Evolutionary conservation across 2,113 vertebrate species (phyloP), one percentile per base, ranked within the genome.

Genomic region (Vulpes vulpes): DNA sequence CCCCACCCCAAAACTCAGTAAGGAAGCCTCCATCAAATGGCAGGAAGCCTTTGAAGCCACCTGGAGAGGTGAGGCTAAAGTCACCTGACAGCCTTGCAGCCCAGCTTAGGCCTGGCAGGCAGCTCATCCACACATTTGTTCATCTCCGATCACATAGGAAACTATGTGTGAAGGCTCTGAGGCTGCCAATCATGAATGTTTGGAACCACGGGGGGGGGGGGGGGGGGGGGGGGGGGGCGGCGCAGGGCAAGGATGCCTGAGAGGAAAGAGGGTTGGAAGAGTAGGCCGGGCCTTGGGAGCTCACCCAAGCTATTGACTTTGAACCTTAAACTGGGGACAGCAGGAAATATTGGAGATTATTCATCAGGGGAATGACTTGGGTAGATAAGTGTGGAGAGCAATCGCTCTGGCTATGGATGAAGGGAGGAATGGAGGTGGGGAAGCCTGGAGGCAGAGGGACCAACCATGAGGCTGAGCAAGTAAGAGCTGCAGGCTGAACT

Each of bases 251-350:
- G 25, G 55, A 76, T 53, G 16, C 38, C 43, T 25, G 76, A 57
- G 59, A 92, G 51, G 76, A 49, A 91, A 82, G 53, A 90, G n/a
- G 59, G 8, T 20, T 84, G 57, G 67, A 79, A 16, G 80, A 78
- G 43, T 19, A 74, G 90, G 62, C 38, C 76, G 67, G 92, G 67
- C 59, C n/a, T 80, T 71, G 51, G 73, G 32, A 22, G 11, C 38
- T 76, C 23, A 53, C 62, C 8, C 59, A 81, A 43, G 23, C 27
- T 74, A 11, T 30, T 80, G 84, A 38, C 74, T 85, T 95, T 92
- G 85, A 93, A 94, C 88, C 94, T 80, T 49, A 81, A 64, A n/a
- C 80, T 80, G 55, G 60, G 91, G 92, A 67, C 60, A 73, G 32
- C 30, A n/a, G 38, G 83, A 93, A 32, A 78, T 78, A 25, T 4